Evolutionary conservation across 2,797 vertebrate genomes (phyloP).

Genomic region (Pseudochromis fuscus): DNA sequence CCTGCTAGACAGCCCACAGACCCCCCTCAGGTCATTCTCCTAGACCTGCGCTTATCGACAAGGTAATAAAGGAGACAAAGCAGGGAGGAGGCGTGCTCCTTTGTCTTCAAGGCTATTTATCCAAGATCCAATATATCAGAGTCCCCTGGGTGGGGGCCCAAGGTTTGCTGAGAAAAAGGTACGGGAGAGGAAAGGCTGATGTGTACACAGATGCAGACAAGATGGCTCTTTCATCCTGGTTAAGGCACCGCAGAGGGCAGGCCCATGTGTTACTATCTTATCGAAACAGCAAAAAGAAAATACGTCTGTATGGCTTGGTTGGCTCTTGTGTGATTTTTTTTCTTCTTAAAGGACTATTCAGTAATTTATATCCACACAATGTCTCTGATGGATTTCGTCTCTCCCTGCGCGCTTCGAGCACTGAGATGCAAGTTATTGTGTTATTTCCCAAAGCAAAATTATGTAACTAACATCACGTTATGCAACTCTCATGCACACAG

Average conservation of each 20-base stretch:
- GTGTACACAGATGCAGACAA: conserved; percentile 44
- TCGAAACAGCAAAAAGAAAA: conserved; percentile 38
- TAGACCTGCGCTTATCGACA: conserved; percentile 70
- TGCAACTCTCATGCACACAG: conserved; percentile 54
- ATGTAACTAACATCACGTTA: conserved; percentile 69
- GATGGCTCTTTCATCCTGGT: conserved; percentile 51
- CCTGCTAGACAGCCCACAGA: conserved; percentile 42
- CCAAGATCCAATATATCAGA: conserved; percentile 68
- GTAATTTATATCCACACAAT: conserved; percentile 7
- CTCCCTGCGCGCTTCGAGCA: conserved; percentile 20
- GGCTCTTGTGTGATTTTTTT: conserved; percentile 3
- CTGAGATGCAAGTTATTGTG: conserved; percentile 48
- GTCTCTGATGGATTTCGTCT: conserved; percentile 3
- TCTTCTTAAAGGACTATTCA: conserved; percentile 28
- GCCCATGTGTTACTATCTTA: conserved; percentile 15
- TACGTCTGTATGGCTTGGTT: conserved; percentile 11
- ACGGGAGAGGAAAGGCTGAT: conserved; percentile 37
- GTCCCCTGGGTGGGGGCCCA: conserved; percentile 27
- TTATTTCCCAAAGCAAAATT: conserved; percentile 70
- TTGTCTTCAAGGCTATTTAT: conserved; percentile 79
- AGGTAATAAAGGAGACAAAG: conserved; percentile 74
- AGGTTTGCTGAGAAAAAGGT: conserved; percentile 50
- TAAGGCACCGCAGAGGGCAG: conserved; percentile 21
- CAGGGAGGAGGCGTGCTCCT: conserved; percentile 57
- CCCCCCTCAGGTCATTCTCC: conserved; percentile 63